Conservation (phyloP, 2,888 invertebrate species). For the Hypercompe scribonia region DNA sequence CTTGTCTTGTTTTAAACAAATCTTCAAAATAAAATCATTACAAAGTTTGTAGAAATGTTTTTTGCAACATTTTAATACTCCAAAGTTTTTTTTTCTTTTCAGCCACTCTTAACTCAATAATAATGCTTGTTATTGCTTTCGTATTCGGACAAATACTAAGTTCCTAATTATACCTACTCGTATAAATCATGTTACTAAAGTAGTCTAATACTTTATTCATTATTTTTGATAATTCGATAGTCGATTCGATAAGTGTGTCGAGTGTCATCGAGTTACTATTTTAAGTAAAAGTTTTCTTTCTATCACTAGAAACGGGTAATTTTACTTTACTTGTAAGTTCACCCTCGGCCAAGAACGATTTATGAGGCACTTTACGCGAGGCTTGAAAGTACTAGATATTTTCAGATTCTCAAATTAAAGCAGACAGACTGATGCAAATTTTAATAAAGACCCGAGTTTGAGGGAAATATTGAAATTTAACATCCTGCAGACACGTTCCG, state of each 20-base stretch:
- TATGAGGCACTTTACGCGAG: not conserved
- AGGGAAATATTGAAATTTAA: constrained; percentile 7
- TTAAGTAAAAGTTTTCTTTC: not conserved
- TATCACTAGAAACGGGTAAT: not conserved
- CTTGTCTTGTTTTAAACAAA: not conserved
- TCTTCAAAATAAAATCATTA: not conserved
- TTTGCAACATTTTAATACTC: not conserved
- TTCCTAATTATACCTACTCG: no score
- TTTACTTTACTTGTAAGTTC: not conserved
- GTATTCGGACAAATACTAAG: not conserved
- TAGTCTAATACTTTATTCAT: not conserved
- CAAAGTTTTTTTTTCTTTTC: not conserved
- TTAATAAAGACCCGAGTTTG: not conserved
- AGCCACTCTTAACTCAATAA: not conserved
- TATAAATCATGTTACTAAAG: no score
- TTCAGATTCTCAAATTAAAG: not conserved
- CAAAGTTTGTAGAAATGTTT: not conserved
- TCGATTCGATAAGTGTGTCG: not conserved
- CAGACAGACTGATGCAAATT: not conserved
- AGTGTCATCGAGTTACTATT: not conserved
- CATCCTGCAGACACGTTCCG: not conserved
- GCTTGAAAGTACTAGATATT: not conserved
- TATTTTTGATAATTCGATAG: not conserved
- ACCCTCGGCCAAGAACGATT: not conserved
- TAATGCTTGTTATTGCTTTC: not conserved